Percentiles rank a stretch among this genome's conserved stretches.
Conservation (phyloP, 2,888 invertebrate species). For the Cacoxenus indagator region DNA sequence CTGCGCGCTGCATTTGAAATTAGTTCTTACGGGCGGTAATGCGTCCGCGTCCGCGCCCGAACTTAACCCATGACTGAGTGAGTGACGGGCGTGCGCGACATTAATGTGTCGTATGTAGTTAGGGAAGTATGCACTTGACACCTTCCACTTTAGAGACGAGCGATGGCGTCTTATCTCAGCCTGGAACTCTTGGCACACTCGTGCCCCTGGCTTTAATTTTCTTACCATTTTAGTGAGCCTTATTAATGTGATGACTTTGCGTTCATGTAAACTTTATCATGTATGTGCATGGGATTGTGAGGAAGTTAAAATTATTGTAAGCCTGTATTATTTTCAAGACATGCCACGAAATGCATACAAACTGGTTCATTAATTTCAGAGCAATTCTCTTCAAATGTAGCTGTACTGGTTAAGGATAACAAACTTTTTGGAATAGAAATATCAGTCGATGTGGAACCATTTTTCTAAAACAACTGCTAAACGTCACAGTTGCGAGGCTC, state of each 20-base stretch:
- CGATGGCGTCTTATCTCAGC: conserved; percentile 44
- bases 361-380: not conserved
- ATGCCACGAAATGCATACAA: not conserved
- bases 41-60: not conserved
- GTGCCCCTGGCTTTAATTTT: not conserved
- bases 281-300: not conserved
- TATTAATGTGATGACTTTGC: conserved; percentile 12
- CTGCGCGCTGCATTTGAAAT: conserved; percentile 56
- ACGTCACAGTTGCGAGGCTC: too few relatives aligned
- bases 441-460: too few relatives aligned
- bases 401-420: not conserved
- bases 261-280: not conserved
- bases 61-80: not conserved
- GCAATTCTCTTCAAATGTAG: not conserved
- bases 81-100: conserved; percentile 35
- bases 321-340: not conserved
- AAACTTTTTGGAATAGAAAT: too few relatives aligned
- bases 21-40: conserved; percentile 37
- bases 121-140: conserved; percentile 48
- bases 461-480: too few relatives aligned
- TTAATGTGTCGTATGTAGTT: conserved; percentile 55
- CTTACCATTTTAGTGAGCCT: not conserved
- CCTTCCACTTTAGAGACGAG: conserved; percentile 31
- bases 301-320: not conserved
- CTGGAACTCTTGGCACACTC: conserved; percentile 38